Conservation (phyloP, 1,140 invertebrate species). For the Thrips palmi region DNA sequence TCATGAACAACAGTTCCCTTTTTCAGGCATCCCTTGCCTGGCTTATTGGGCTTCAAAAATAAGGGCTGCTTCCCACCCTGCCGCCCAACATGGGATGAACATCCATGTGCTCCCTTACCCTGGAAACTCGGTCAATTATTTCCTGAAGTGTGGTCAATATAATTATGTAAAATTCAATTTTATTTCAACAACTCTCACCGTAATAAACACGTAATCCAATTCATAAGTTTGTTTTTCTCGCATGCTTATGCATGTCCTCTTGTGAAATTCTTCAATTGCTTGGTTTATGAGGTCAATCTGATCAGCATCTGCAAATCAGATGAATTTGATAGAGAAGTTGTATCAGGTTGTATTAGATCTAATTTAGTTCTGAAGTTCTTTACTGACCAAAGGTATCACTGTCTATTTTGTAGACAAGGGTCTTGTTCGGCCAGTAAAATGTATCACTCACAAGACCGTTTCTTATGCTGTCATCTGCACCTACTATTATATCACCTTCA, state of each 20-base stretch:
- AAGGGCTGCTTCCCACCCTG: slow-evolving; percentile 8
- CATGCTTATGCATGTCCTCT: slow-evolving; percentile 37
- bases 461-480: slow-evolving; percentile 21
- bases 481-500: slow-evolving; percentile 37
- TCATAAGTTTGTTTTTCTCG: no score
- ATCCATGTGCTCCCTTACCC: no score
- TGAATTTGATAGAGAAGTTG: slow-evolving; percentile 5
- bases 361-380: neutral
- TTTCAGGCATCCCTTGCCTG: slow-evolving; percentile 32
- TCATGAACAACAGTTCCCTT: slow-evolving; percentile 43
- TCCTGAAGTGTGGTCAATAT: no score
- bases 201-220: no score
- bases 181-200: no score
- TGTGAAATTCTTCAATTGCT: slow-evolving; percentile 32
- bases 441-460: slow-evolving; percentile 39
- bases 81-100: slow-evolving; percentile 12
- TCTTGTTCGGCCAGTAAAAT: slow-evolving; percentile 36
- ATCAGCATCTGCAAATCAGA: slow-evolving; percentile 22
- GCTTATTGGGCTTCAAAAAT: slow-evolving; percentile 15
- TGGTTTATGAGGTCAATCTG: slow-evolving; percentile 25
- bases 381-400: slow-evolving; percentile 42
- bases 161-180: no score
- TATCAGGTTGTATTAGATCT: slow-evolving; percentile 2
- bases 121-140: no score
- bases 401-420: slow-evolving; percentile 43